phyloP scores from a whole-genome alignment of 2,113 vertebrate genomes.

The Syngnathus typhle region DNA sequence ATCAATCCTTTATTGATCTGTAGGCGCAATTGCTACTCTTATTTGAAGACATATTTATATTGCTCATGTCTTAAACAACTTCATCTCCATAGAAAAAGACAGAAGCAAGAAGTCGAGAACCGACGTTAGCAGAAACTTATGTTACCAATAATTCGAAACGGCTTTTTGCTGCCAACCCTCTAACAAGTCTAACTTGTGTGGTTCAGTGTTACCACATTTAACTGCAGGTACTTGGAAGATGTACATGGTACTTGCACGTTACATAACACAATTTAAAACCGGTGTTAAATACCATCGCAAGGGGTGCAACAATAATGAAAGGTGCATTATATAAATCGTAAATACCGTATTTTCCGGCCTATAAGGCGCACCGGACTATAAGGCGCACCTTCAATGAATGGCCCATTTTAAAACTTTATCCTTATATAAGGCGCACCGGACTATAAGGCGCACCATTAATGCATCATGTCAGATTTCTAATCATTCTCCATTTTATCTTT shows the following conservation, averaged over 20 bases:
- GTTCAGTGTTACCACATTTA: background rate
- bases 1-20: no score
- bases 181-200: background rate
- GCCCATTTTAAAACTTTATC: no score
- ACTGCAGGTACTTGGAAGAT: conserved; percentile 4
- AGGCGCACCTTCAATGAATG: no score
- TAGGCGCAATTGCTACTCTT: no score
- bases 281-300: background rate
- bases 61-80: background rate
- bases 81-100: background rate
- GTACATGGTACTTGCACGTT: background rate
- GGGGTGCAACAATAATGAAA: background rate
- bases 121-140: background rate
- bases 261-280: background rate
- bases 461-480: no score
- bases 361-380: no score
- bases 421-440: no score
- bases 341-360: no score
- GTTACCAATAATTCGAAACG: background rate
- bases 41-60: background rate
- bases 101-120: background rate
- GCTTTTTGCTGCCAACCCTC: background rate
- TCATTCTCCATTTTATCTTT: no score
- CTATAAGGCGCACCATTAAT: no score
- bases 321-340: background rate